A percentile compares a stretch with the other conserved stretches of the same genome.
phyloP scores from a whole-genome alignment of 1,140 invertebrate genomes.

The Euura lappo region DNA sequence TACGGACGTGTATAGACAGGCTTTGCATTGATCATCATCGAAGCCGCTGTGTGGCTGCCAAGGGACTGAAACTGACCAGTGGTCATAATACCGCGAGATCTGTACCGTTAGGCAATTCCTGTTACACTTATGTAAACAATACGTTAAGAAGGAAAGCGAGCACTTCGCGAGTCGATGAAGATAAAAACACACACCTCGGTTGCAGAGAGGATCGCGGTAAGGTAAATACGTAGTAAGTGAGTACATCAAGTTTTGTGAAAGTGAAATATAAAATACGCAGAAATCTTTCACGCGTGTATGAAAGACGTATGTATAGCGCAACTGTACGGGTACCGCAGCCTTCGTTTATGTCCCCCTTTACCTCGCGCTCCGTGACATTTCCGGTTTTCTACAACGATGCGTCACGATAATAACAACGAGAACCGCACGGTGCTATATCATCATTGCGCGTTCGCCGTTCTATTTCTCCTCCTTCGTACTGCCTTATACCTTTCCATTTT shows the following conservation, averaged over 20 bases:
- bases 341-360: slow-evolving; percentile 20
- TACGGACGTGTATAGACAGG: no score
- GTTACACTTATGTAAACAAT: no score
- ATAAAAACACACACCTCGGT: no score
- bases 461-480: background rate
- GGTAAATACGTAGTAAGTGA: background rate
- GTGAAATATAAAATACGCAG: slow-evolving; percentile 47
- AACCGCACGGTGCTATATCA: slow-evolving; percentile 18
- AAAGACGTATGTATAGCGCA: slow-evolving; percentile 9
- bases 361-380: slow-evolving; percentile 33
- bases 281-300: slow-evolving; percentile 47
- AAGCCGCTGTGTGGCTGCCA: no score
- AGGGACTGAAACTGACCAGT: no score
- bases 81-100: no score
- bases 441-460: slow-evolving; percentile 24
- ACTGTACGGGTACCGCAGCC: background rate
- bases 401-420: slow-evolving; percentile 33
- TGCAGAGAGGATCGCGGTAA: background rate
- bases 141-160: no score
- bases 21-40: no score
- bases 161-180: no score
- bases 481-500: slow-evolving; percentile 9
- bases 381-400: slow-evolving; percentile 43
- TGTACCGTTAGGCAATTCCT: no score
- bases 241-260: slow-evolving; percentile 39